Conservation (phyloP, 2,113 vertebrate genomes). For the Procapra przewalskii region DNA sequence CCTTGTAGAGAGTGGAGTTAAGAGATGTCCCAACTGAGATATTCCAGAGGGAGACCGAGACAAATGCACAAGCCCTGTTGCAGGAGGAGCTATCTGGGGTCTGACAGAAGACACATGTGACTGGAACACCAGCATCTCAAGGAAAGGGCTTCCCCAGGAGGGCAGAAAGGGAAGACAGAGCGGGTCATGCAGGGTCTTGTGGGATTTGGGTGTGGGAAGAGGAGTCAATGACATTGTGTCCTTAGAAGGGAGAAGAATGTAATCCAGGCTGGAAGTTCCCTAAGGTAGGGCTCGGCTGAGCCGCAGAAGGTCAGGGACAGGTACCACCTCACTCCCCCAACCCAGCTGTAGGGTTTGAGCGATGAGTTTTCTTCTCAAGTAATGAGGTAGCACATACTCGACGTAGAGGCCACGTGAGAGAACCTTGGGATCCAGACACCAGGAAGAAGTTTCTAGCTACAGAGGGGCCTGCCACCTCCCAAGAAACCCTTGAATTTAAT, state of each 20-base stretch:
- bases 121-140: background rate
- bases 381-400: background rate
- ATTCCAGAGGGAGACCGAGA: background rate
- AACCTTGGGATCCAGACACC: background rate
- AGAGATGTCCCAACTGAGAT: too few relatives aligned
- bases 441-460: background rate
- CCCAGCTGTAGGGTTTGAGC: background rate
- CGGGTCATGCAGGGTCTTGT: background rate
- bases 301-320: background rate
- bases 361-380: background rate
- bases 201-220: background rate
- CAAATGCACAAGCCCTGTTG: fast-evolving
- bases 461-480: background rate
- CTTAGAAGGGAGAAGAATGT: background rate
- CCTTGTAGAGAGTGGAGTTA: background rate
- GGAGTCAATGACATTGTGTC: background rate
- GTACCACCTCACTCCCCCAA: fast-evolving
- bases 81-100: background rate
- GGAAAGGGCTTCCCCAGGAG: background rate
- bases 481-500: background rate
- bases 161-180: background rate
- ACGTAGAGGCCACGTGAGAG: background rate
- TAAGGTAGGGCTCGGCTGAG: background rate
- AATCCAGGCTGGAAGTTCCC: background rate
- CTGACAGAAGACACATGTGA: background rate